phyloP scores from a whole-genome alignment of 2,797 vertebrate genomes.

The Argentina silus region DNA sequence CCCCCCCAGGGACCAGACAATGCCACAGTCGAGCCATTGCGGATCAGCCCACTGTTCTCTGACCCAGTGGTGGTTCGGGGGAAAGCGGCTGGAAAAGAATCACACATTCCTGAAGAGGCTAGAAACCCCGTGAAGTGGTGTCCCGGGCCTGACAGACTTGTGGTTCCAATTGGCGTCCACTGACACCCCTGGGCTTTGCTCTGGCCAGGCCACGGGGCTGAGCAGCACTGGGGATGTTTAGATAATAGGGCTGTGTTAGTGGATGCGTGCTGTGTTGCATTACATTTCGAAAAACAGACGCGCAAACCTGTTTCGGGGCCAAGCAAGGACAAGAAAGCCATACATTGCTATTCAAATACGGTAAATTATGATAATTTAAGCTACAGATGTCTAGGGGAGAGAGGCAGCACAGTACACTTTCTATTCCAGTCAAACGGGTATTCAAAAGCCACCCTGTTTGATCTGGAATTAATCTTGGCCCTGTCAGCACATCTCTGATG shows the following conservation, averaged over 20 bases:
- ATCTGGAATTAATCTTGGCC: not conserved
- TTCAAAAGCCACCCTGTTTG: not conserved
- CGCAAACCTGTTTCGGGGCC: conserved; percentile 52
- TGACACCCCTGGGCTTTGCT: conserved; percentile 57
- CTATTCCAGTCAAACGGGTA: no score
- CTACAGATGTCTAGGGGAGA: conserved; percentile 10
- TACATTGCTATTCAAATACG: conserved; percentile 38
- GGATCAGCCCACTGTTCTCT: conserved; percentile 67
- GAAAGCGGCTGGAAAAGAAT: conserved; percentile 73
- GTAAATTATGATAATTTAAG: conserved; percentile 16
- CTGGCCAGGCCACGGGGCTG: conserved; percentile 60
- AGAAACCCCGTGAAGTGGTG: conserved; percentile 60
- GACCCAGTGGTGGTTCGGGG: conserved; percentile 57
- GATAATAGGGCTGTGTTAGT: conserved; percentile 61
- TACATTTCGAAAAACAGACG: conserved; percentile 27
- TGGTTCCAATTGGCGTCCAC: conserved; percentile 71
- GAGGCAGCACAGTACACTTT: no score
- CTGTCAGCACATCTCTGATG: no score
- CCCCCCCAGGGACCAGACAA: conserved; percentile 67
- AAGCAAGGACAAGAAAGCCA: conserved; percentile 21
- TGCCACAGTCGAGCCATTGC: conserved; percentile 63
- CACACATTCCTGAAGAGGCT: conserved; percentile 79
- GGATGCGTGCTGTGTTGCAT: conserved; percentile 51
- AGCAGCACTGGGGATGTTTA: conserved; percentile 57
- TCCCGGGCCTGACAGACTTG: conserved; percentile 42